Conservation (phyloP, 2,888 invertebrate genomes). For the Tridacna crocea region DNA sequence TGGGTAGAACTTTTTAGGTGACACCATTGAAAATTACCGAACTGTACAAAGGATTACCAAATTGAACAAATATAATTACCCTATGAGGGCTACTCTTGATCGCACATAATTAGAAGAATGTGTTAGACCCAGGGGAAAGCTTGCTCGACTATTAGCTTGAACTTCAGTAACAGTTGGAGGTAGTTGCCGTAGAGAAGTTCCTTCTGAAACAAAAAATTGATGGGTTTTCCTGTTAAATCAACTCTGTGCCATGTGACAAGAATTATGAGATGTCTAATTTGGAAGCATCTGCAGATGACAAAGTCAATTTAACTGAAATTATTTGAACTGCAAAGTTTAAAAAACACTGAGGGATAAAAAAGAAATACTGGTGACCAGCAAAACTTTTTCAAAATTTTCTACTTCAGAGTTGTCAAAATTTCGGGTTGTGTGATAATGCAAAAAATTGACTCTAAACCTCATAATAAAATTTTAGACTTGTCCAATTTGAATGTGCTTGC, state of each 20-base stretch:
- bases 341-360: neutral
- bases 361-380: neutral
- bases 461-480: no score
- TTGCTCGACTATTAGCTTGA: conserved; percentile 89
- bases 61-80: conserved; percentile 86
- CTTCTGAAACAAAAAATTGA: conserved; percentile 54
- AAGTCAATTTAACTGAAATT: no score
- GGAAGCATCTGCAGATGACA: neutral
- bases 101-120: conserved; percentile 94
- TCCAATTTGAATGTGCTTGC: no score
- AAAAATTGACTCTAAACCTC: no score
- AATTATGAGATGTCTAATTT: no score
- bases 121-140: conserved; percentile 96
- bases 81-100: conserved; percentile 93
- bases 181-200: conserved; percentile 85
- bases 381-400: neutral
- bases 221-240: no score
- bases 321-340: no score
- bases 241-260: no score
- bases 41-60: no score
- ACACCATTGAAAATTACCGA: no score
- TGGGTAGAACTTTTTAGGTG: no score
- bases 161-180: conserved; percentile 90
- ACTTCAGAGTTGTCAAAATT: neutral
- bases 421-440: no score